These are phyloP conservation scores for Leptobrachium ailaonicum DNA, from an alignment of 2,113 vertebrate species.

Conservation along the genomic window DNA sequence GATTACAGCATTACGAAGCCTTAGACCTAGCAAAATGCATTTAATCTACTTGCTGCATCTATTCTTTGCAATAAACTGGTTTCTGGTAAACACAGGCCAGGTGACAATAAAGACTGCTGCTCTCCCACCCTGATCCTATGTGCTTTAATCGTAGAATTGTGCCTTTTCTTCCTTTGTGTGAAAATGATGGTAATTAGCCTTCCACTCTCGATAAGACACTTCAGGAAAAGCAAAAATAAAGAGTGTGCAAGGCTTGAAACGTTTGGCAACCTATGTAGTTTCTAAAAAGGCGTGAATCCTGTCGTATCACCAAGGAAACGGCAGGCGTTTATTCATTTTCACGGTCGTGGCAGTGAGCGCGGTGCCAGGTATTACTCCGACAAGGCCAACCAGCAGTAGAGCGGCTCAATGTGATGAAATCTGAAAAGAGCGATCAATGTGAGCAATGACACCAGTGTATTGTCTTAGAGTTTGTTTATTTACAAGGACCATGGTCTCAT, in stretches of 20 bases:
- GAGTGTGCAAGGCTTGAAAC: neutral
- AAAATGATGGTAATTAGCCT: neutral
- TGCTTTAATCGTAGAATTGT: too few relatives aligned
- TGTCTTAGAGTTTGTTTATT: too few relatives aligned
- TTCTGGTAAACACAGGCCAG: neutral
- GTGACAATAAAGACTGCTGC: too few relatives aligned
- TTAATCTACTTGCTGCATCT: neutral
- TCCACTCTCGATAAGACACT: neutral
- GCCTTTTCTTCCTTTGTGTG: neutral
- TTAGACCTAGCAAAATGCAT: too few relatives aligned
- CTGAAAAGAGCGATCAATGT: too few relatives aligned
- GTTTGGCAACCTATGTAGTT: neutral
- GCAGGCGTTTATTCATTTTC: neutral
- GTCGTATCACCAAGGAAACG: neutral
- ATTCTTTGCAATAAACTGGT: neutral
- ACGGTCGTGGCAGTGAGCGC: neutral
- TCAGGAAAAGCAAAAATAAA: neutral
- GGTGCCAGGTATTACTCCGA: neutral
- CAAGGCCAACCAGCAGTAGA: neutral
- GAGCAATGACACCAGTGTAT: too few relatives aligned
- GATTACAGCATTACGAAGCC: neutral
- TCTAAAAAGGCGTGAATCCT: neutral
- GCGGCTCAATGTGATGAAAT: neutral
- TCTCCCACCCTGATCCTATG: too few relatives aligned
- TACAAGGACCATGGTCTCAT: too few relatives aligned